Evolutionary conservation across 2,888 invertebrate species (phyloP), one percentile per base, ranked within the genome.

Genomic region (Limnephilus rhombicus): DNA sequence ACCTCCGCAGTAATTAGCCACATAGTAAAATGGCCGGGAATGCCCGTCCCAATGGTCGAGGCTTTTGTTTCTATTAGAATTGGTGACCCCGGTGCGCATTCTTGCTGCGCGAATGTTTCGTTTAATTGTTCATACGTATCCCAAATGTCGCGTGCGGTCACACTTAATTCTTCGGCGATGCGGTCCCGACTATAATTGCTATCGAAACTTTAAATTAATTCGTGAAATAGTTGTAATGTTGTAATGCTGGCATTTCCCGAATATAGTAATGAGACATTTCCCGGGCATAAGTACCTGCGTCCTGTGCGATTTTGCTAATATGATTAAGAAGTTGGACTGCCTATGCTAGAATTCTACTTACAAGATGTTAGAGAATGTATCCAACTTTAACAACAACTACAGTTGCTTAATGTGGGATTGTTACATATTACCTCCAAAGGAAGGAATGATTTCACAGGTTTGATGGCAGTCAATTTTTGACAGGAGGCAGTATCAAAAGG

Each of bases 1-100:
- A 87, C 31, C 87, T 29, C 87, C 31, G 87, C 87, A 68, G 87
- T 87, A 87, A 87, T 87, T 87, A 87, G 68, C 87, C 87, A 87
- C 87, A 87, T 68, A 41, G 45, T 87, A 87, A 68, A 68, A 68
- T 87, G 87, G 41, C 34, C 37, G 41, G 68, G 68, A n/a, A 68
- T 86, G n/a, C 37, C 83, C 34, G 34, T 83, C 37, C 24, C 68
- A 53, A 68, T 87, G 87, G 68, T 53, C 68, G 12, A 87, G 87
- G 49, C 86, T 41, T 85, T 68, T 87, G 68, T 87, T 87, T 53
- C 87, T 34, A 87, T 87, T 53, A 85, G 37, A 83, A 83, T 31
- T 85, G 85, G 29, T 18, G 18, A 37, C 53, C 81, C 37, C 81
- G 90, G 82, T 41, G 80, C 34, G 31, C 90, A 82, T 82, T 81